These are phyloP conservation scores for Eolophus roseicapilla DNA, from an alignment of 2,113 vertebrate species.

Conservation along the genomic window DNA sequence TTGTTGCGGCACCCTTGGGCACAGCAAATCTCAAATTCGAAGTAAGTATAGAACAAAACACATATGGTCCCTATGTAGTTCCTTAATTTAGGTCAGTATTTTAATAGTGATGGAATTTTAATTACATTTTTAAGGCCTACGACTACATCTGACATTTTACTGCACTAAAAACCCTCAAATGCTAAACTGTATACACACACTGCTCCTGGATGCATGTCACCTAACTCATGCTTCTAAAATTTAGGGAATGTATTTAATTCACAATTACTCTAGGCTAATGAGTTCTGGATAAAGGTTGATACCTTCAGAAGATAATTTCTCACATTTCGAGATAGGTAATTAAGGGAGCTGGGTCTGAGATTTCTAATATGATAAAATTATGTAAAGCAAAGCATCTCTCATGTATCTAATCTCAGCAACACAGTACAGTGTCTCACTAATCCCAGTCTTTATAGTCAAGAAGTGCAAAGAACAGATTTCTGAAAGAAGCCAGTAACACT, in stretches of 20 bases:
- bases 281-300: not conserved
- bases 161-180: fast-evolving
- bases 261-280: not conserved
- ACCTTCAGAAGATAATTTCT: not conserved
- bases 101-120: not conserved
- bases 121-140: not conserved
- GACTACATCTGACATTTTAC: not conserved
- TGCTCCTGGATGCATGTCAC: not conserved
- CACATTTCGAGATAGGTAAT: not conserved
- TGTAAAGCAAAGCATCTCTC: not conserved
- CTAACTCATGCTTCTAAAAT: not conserved
- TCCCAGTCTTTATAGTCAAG: not conserved
- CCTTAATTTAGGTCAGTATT: not conserved
- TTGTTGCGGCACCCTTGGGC: not conserved
- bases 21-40: not conserved
- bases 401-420: not conserved
- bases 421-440: not conserved
- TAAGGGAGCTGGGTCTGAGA: not conserved
- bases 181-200: not conserved
- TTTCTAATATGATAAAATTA: not conserved
- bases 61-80: fast-evolving
- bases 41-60: not conserved
- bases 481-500: not conserved
- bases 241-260: fast-evolving
- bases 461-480: not conserved